These are phyloP conservation scores for Argyrosomus regius DNA, from an alignment of 2,797 vertebrate genomes.

Conservation along the genomic window DNA sequence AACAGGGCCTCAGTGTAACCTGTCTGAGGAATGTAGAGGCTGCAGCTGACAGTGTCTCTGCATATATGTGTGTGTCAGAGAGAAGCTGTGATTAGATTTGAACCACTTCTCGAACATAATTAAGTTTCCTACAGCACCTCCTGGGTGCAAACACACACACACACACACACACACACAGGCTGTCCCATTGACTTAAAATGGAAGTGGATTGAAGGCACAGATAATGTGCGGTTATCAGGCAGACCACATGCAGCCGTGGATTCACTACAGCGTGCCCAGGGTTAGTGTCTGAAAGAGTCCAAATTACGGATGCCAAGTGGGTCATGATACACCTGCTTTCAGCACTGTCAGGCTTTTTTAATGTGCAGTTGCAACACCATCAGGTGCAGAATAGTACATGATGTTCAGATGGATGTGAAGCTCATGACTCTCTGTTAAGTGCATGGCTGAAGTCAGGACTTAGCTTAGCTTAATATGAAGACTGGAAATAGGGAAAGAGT, in stretches of 20 bases:
- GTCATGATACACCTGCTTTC: neutral
- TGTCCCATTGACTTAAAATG: neutral
- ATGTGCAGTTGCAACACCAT: neutral
- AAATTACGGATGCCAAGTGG: neutral
- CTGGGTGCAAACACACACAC: neutral
- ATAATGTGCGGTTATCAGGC: neutral
- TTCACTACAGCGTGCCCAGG: neutral
- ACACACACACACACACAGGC: conserved; percentile 3
- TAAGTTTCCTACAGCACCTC: conserved; percentile 42
- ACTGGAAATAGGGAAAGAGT: neutral
- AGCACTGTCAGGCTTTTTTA: neutral
- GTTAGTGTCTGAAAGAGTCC: neutral
- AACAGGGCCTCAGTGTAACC: conserved; percentile 56
- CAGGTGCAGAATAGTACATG: neutral
- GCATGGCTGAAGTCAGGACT: neutral
- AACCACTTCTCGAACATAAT: conserved; percentile 63
- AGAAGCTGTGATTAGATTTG: conserved; percentile 67
- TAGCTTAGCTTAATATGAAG: neutral
- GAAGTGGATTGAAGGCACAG: conserved; percentile 13
- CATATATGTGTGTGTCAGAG: neutral
- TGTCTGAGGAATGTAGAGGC: conserved; percentile 66
- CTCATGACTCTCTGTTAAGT: neutral
- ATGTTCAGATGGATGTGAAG: neutral
- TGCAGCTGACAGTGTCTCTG: conserved; percentile 5
- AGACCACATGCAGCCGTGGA: neutral